Evolutionary conservation across 2,113 vertebrate genomes (phyloP), one percentile per base, ranked within the genome.

Genomic region (Zingel zingel): DNA sequence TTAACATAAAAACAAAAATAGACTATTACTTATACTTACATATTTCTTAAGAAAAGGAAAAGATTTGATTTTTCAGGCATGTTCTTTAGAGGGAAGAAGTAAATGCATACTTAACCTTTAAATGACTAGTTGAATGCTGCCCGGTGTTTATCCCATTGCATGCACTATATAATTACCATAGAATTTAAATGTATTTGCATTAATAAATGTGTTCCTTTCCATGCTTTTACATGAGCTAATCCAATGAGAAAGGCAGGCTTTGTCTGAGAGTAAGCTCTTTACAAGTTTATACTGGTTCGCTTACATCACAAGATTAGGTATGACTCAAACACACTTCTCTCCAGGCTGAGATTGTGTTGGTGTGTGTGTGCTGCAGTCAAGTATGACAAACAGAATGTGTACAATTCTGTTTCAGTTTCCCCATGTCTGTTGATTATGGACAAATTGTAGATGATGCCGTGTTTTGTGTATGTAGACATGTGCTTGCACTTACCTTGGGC

Each of bases 401-500:
- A n/a, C 18, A 47, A 14, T 12, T 16, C 50, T 10, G 21, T 74
- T n/a, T 18, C 3, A 19, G 27, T 66, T 53, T 39, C n/a, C 7
- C 19, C 1, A 43, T 14, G 8, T 45, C 10, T 19, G 14, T 18
- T 10, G 4, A n/a, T 33, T 54, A 30, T 12, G 18, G n/a, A 61
- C 2, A 45, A 50, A 19, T 13, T 51, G 2, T 27, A 16, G 45
- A 39, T 14, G 3, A 57, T 0, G 36, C 3, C 2, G 11, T 36
- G 36, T 66, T 36, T n/a, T 23, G 0, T 3, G 50, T 25, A 27
- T 15, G 33, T 6, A 16, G 43, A 27, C 12, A 2, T 19, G 9
- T 15, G 21, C 11, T 25, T 51, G 47, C 91, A 96, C 95, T 75
- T 93, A 99, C 98, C 98, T 97, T 67, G 98, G 98, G 86, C 98